phyloP scores from a whole-genome alignment of 2,888 invertebrate species.

The Acrocyrtus sp. region DNA sequence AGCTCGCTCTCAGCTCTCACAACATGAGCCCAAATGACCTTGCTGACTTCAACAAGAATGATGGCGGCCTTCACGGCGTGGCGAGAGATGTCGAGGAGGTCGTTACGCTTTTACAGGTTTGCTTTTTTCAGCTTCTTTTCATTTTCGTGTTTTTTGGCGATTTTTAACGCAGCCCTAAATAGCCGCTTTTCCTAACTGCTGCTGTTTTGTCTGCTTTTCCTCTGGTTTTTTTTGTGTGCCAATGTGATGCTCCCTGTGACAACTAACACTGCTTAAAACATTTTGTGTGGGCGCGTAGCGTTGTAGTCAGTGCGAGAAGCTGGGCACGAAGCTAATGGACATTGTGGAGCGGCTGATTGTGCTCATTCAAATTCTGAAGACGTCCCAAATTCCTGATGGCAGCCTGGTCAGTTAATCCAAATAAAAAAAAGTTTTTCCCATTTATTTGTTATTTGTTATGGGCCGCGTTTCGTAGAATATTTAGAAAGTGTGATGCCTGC shows the following conservation, averaged over 20 bases:
- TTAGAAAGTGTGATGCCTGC: too few species aligned
- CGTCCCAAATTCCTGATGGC: constrained; percentile 55
- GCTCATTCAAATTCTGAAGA: constrained; percentile 61
- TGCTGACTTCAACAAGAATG: constrained; percentile 60
- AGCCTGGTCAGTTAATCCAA: constrained; percentile 39
- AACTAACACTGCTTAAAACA: too few species aligned
- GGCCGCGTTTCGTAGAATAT: too few species aligned
- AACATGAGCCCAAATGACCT: constrained; percentile 58
- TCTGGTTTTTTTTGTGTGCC: too few species aligned
- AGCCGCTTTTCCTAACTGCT: too few species aligned
- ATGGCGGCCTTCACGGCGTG: constrained; percentile 62
- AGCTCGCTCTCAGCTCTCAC: background rate
- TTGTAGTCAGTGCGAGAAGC: constrained; percentile 58
- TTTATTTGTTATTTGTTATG: constrained; percentile 5
- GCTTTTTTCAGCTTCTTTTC: constrained; percentile 4
- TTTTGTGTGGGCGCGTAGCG: too few species aligned
- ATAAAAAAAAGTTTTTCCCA: too few species aligned
- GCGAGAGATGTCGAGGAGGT: constrained; percentile 61
- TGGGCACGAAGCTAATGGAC: constrained; percentile 59
- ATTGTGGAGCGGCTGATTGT: constrained; percentile 61
- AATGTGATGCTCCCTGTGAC: too few species aligned
- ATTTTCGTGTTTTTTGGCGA: too few species aligned
- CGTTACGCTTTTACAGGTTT: constrained; percentile 59
- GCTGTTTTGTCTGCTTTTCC: too few species aligned
- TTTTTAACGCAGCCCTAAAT: too few species aligned